A percentile compares a stretch with the other conserved stretches of the same genome.
These are phyloP conservation scores for Spinus olivaceus DNA, from an alignment of 2,797 vertebrate genomes.

Conservation along the genomic window DNA sequence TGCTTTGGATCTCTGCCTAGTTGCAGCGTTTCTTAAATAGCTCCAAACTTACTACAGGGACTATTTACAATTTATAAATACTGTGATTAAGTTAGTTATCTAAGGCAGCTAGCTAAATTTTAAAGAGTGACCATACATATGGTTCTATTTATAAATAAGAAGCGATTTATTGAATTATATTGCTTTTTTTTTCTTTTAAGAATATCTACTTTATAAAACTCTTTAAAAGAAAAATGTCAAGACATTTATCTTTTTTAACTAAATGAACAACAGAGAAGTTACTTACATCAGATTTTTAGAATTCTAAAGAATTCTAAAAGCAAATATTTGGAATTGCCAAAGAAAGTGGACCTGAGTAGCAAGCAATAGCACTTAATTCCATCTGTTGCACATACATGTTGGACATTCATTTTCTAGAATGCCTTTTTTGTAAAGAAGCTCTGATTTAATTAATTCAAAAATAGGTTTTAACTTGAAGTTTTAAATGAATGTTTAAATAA, in stretches of 20 bases:
- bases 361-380: not conserved
- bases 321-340: not conserved
- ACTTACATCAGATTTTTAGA: not conserved
- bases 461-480: not conserved
- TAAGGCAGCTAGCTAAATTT: constrained; percentile 46
- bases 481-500: not conserved
- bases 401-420: not conserved
- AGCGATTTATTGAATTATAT: not conserved
- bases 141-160: constrained; percentile 41
- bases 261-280: not conserved
- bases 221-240: not conserved
- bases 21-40: constrained; percentile 27
- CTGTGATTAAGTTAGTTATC: constrained; percentile 38
- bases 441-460: not conserved
- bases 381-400: not conserved
- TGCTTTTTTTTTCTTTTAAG: not conserved
- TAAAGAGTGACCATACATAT: constrained; percentile 5
- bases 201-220: not conserved
- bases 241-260: not conserved
- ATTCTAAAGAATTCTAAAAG: not conserved
- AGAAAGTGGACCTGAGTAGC: not conserved
- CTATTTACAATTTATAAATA: constrained; percentile 40
- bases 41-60: constrained; percentile 21
- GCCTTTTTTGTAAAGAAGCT: not conserved
- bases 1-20: constrained; percentile 37